These are phyloP conservation scores for Amazona vittata DNA, from an alignment of 2,113 vertebrate species.

Conservation along the genomic window DNA sequence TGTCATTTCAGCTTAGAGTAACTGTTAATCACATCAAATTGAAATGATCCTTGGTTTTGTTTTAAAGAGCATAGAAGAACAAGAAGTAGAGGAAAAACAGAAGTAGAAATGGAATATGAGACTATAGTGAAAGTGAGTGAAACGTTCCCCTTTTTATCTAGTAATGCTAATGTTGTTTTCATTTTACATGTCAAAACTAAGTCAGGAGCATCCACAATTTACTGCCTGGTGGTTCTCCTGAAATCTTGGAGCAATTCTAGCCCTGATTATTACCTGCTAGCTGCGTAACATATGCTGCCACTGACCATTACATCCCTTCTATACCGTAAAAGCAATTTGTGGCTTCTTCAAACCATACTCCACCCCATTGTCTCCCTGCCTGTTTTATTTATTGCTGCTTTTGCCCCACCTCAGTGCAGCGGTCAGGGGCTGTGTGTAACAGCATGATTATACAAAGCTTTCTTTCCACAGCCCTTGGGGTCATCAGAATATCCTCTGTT, in stretches of 20 bases:
- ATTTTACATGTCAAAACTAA: slow-evolving; percentile 65
- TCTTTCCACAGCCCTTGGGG: slow-evolving; percentile 19
- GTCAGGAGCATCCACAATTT: slow-evolving; percentile 36
- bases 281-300: slow-evolving; percentile 28
- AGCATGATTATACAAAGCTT: slow-evolving; percentile 21
- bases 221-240: slow-evolving; percentile 44
- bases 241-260: slow-evolving; percentile 23
- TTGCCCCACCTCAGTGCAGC: slow-evolving; percentile 23
- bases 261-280: slow-evolving; percentile 34
- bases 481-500: not conserved
- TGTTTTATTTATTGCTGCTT: slow-evolving; percentile 53
- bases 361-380: slow-evolving; percentile 44
- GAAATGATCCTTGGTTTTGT: slow-evolving; percentile 77
- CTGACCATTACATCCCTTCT: slow-evolving; percentile 22
- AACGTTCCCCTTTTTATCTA: slow-evolving; percentile 74
- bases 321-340: not conserved
- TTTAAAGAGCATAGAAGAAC: slow-evolving; percentile 79
- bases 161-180: slow-evolving; percentile 71
- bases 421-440: not conserved
- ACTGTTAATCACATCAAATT: slow-evolving; percentile 64
- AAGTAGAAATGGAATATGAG: slow-evolving; percentile 77
- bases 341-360: slow-evolving; percentile 23
- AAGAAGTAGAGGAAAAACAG: slow-evolving; percentile 78
- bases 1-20: slow-evolving; percentile 68
- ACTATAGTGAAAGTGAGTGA: slow-evolving; percentile 79